Evolutionary conservation across 1,140 invertebrate genomes (phyloP).

Genomic region (Ruditapes philippinarum): DNA sequence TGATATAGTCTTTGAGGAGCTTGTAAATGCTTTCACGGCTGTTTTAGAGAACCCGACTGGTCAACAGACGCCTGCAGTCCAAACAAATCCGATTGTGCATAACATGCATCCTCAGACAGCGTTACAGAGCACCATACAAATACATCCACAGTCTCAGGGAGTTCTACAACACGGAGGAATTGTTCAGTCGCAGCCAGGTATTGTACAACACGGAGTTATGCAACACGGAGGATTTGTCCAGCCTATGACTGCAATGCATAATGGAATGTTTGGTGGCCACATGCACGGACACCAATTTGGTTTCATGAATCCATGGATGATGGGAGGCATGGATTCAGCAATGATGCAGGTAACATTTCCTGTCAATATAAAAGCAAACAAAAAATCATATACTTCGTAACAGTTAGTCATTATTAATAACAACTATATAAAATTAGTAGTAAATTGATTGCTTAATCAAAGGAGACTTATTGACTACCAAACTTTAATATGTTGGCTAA

Average conservation of each 20-base stretch:
- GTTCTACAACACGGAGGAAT: background rate
- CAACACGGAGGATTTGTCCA: background rate
- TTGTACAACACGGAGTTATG: background rate
- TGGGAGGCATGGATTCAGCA: slow-evolving; percentile 1
- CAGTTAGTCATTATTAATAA: too few species aligned
- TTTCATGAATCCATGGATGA: slow-evolving; percentile 28
- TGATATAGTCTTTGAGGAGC: background rate
- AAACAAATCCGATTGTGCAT: background rate
- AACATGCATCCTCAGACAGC: background rate
- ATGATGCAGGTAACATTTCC: slow-evolving; percentile 32
- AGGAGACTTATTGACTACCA: too few species aligned
- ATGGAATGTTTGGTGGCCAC: background rate
- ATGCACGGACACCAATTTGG: background rate
- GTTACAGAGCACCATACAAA: background rate
- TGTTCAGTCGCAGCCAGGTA: too few species aligned
- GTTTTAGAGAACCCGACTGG: slow-evolving; percentile 16
- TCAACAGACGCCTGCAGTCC: background rate
- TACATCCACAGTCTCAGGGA: background rate
- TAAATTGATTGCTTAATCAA: too few species aligned
- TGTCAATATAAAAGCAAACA: background rate
- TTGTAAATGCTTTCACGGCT: slow-evolving; percentile 8
- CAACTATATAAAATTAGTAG: too few species aligned
- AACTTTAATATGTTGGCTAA: too few species aligned
- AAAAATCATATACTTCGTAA: too few species aligned
- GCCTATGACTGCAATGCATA: background rate